Evolutionary conservation across 64 coral and sea anemone species (phyloP).

Genomic region (Astreopora myriophthalma): DNA sequence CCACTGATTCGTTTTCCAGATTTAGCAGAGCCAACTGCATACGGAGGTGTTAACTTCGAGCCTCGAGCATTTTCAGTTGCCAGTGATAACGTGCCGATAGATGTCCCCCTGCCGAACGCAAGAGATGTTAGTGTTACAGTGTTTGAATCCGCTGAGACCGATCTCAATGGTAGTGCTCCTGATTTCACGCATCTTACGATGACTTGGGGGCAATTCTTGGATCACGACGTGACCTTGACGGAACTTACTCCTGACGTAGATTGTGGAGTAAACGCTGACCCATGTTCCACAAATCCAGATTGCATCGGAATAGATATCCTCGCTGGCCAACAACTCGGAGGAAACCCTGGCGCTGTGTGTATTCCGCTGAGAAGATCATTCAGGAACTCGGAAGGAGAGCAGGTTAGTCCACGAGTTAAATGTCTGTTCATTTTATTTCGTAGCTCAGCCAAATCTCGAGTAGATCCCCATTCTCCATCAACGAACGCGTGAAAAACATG

Average conservation of each 20-base stretch:
- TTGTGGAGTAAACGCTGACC: background rate
- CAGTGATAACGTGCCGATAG: background rate
- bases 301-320: background rate
- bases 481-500: too few species aligned
- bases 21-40: background rate
- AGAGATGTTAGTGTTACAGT: background rate
- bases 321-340: background rate
- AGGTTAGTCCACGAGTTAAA: too few species aligned
- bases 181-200: conserved; percentile 49
- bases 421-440: too few species aligned
- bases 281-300: background rate
- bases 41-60: background rate
- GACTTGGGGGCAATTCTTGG: conserved; percentile 57
- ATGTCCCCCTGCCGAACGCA: background rate
- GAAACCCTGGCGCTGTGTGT: background rate
- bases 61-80: background rate
- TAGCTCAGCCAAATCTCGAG: too few species aligned
- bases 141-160: background rate
- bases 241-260: background rate
- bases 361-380: background rate
- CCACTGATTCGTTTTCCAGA: background rate
- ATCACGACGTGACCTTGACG: conserved; percentile 50
- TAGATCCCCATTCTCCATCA: too few species aligned
- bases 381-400: background rate
- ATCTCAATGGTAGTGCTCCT: background rate